Evolutionary conservation across 2,113 vertebrate genomes (phyloP).

Genomic region (Cyprinodon variegatus): DNA sequence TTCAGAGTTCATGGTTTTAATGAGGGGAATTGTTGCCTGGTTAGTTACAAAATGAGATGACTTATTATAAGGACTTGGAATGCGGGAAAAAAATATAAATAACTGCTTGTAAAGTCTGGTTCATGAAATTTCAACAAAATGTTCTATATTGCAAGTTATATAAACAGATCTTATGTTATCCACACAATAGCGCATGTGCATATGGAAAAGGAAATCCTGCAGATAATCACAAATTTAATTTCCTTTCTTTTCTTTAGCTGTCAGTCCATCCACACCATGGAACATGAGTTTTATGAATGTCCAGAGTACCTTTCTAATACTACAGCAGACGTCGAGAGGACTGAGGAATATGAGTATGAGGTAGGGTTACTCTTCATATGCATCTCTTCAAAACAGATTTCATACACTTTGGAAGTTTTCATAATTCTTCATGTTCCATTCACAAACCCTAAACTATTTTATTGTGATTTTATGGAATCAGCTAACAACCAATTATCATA

Average conservation of each 20-base stretch:
- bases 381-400: no score
- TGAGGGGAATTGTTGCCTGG: constrained; percentile 7
- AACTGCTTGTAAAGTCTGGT: neutral
- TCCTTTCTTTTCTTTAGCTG: constrained; percentile 80
- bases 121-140: neutral
- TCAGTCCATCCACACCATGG: constrained; percentile 93
- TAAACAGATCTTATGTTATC: neutral
- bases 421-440: neutral
- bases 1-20: constrained; percentile 43
- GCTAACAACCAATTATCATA: no score
- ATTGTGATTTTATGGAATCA: neutral
- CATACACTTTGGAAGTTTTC: neutral
- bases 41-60: constrained; percentile 13
- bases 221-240: neutral
- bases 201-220: neutral
- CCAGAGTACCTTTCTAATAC: constrained; percentile 90
- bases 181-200: neutral
- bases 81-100: neutral
- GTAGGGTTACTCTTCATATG: constrained; percentile 67
- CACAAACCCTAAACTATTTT: neutral
- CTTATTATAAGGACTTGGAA: constrained; percentile 1
- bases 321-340: constrained; percentile 86
- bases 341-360: constrained; percentile 94
- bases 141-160: neutral
- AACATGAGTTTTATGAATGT: constrained; percentile 92